Evolutionary conservation across 2,113 vertebrate genomes (phyloP).

Genomic region (Balaeniceps rex): DNA sequence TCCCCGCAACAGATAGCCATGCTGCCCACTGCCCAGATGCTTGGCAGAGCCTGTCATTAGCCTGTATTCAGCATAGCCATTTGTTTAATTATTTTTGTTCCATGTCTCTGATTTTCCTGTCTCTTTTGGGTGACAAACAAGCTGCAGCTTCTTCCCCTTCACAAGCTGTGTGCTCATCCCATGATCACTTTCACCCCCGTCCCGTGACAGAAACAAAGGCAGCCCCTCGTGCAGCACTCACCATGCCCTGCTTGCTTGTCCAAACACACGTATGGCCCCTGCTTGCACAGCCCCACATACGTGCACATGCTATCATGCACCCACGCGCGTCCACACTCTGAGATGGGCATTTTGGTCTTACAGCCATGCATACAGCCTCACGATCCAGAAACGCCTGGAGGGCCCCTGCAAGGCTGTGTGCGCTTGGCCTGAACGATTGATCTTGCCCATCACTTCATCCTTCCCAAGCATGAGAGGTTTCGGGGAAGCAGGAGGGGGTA

Average conservation of each 20-base stretch:
- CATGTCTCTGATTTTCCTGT: background rate
- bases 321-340: fast-evolving
- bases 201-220: background rate
- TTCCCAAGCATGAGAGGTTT: background rate
- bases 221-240: background rate
- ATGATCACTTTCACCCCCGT: background rate
- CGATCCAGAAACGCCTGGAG: background rate
- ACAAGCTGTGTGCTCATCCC: background rate
- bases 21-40: background rate
- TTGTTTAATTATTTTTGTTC: background rate
- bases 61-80: background rate
- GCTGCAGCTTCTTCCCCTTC: background rate
- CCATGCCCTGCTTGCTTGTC: background rate
- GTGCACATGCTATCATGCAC: fast-evolving
- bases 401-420: background rate
- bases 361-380: background rate
- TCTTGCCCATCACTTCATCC: background rate
- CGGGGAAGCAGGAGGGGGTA: background rate
- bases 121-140: background rate
- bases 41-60: background rate
- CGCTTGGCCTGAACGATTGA: fast-evolving
- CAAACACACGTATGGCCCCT: fast-evolving
- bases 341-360: background rate
- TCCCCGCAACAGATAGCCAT: background rate
- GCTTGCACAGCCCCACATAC: fast-evolving